These are phyloP conservation scores for Ephydatia muelleri DNA, from an alignment of 37 sponge, comb jelly and placozoan species.

Conservation along the genomic window DNA sequence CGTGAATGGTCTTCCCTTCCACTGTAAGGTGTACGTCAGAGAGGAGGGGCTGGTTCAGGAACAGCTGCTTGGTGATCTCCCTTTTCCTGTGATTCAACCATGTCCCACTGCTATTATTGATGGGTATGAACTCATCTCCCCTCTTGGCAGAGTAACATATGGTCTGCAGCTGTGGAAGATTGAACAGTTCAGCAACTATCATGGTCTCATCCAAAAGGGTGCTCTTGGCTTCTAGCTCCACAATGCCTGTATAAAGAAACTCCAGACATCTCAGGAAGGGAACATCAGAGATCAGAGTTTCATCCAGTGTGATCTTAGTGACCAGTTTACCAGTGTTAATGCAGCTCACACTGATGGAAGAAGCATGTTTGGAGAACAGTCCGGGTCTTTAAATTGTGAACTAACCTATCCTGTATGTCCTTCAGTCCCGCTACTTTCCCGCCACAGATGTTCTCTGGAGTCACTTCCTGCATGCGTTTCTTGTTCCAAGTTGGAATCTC, in stretches of 20 bases:
- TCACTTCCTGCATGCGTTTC: constrained; percentile 29
- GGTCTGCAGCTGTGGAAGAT: constrained; percentile 69
- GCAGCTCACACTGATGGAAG: constrained; percentile 5
- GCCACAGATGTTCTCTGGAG: constrained; percentile 19
- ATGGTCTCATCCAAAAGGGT: constrained; percentile 57
- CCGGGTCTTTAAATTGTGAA: neutral
- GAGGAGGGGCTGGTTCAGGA: constrained; percentile 63
- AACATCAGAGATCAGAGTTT: constrained; percentile 25
- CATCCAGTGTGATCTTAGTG: constrained; percentile 63
- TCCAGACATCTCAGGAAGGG: constrained; percentile 51
- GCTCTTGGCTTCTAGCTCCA: constrained; percentile 52
- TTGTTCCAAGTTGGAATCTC: constrained; percentile 54
- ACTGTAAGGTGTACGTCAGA: constrained; percentile 74
- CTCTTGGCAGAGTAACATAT: constrained; percentile 68
- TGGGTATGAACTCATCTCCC: constrained; percentile 53
- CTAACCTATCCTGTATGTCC: constrained; percentile 39
- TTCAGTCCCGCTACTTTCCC: constrained; percentile 65
- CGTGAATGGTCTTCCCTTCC: constrained; percentile 59
- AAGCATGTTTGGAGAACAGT: neutral
- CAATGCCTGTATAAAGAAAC: constrained; percentile 86
- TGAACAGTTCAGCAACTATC: constrained; percentile 56
- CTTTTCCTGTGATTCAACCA: constrained; percentile 85
- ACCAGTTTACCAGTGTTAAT: neutral
- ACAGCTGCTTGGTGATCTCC: constrained; percentile 63
- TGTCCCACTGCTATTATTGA: constrained; percentile 87